Evolutionary conservation across 2,888 invertebrate genomes (phyloP), one percentile per base, ranked within the genome.

Genomic region (Palloptera scutellata): DNA sequence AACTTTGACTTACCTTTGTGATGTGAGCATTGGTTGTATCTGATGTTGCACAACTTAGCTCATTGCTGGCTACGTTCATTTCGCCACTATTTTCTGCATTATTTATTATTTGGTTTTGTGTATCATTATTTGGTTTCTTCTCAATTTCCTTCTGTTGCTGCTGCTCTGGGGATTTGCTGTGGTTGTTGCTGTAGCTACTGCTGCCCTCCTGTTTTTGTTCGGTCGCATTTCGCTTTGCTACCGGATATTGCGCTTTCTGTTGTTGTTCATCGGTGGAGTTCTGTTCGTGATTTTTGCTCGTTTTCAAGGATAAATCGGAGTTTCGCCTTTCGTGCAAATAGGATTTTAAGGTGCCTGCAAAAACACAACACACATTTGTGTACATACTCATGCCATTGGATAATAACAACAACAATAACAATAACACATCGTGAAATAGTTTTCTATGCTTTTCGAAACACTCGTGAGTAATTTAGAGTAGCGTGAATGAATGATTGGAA

Each of bases 281-380:
- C 72, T 74, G 76, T 70, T 77, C 75, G 72, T 76, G 77, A 75
- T 78, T 62, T 62, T 77, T 80, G 74, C 76, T 81, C 73, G 80
- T 73, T 75, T 79, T 81, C 71, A 78, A 74, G 70, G 75, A 75
- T 79, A 79, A 78, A 77, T 81, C 81, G 74, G 82, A 82, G 76
- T 79, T 81, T 79, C 81, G 79, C 76, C 81, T 80, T 72, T 76
- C 75, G 70, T 72, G 71, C 40, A 69, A 67, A 69, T 70, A 71
- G 45, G 72, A 67, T 73, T 75, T 74, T 17, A 61, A 66, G 72
- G 73, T 71, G 71, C 66, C 74, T 70, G 72, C 60, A 65, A 54
- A 58, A 65, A 69, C 30, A 30, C 30, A 30, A 30, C 30, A 30
- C 30, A 30, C 30, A 30, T 6, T 4, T 30, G 2, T 30, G 6